A percentile compares a stretch with the other conserved stretches of the same genome.
Evolutionary conservation across 2,888 invertebrate species (phyloP).

Genomic region (Endomychus coccineus): DNA sequence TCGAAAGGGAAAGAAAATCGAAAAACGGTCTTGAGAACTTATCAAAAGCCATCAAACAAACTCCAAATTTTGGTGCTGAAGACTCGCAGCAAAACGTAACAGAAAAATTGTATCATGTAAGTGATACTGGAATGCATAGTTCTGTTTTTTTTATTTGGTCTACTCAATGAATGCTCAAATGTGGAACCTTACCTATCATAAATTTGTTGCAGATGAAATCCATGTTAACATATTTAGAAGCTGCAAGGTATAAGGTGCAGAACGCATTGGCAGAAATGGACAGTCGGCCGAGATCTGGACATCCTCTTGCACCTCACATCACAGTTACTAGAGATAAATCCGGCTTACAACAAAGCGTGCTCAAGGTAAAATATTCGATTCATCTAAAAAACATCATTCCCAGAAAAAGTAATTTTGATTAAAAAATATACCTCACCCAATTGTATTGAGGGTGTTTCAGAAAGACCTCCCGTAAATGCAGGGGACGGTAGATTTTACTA

Average conservation of each 20-base stretch:
- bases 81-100: slow-evolving; percentile 87
- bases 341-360: slow-evolving; percentile 76
- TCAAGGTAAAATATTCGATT: slow-evolving; percentile 67
- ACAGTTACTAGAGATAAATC: slow-evolving; percentile 84
- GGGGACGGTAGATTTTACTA: no score
- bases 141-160: background rate
- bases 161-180: background rate
- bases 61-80: slow-evolving; percentile 77
- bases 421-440: no score
- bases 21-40: slow-evolving; percentile 84
- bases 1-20: slow-evolving; percentile 83
- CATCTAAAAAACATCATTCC: no score
- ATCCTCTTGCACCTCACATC: slow-evolving; percentile 80
- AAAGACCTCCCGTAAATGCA: no score
- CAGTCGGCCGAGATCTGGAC: slow-evolving; percentile 65
- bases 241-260: slow-evolving; percentile 80
- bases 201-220: slow-evolving; percentile 69
- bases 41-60: slow-evolving; percentile 78
- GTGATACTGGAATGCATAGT: slow-evolving; percentile 31
- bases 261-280: slow-evolving; percentile 76
- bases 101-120: slow-evolving; percentile 87
- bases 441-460: no score
- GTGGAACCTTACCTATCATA: background rate
- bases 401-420: no score
- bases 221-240: slow-evolving; percentile 87